Base-by-base conservation (phyloP, 2,888 invertebrate species). In the Acanthosepion pharaonis region DNA sequence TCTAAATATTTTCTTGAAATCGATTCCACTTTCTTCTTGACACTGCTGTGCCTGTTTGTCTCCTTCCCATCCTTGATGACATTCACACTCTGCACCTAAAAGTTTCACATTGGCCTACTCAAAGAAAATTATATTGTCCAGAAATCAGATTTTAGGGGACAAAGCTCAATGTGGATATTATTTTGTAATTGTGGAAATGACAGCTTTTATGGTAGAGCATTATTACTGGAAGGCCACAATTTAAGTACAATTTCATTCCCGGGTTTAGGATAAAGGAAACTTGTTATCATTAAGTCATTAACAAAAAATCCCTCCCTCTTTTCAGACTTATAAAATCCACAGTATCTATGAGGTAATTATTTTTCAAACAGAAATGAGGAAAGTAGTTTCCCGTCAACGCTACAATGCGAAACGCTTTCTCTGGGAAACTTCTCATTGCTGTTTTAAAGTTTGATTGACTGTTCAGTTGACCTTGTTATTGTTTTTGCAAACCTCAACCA, bases 401-500 rank as follows among this genome's bases (percentile, higher is more conserved):
- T 33, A n/a, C 8, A 78, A 78, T 5, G 2, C 8, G 15, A n/a
- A 78, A 51, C 8, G 5, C 8, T 51, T 51, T 51, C 15, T 51
- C 15, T 51, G 51, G 51, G 51, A 51, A 51, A 51, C 51, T 51
- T 51, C 51, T 78, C 78, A 78, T 78, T 78, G n/a, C 78, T 78
- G 78, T 78, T n/a, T 64, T n/a, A 78, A 78, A 78, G n/a, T 78
- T 78, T n/a, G n/a, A n/a, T 78, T n/a, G 78, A 3, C 33, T 78
- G 78, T 78, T 78, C 78, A 78, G 78, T 78, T 78, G n/a, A n/a
- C 78, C 20, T 78, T 78, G 78, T 78, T 78, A 78, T 78, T 78
- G 78, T 78, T 78, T 78, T 33, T 78, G 1, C 33, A 78, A 33
- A n/a, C 23, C n/a, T 78, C 23, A 78, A 78, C 78, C 78, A 78